Evolutionary conservation across 2,888 invertebrate genomes (phyloP), one percentile per base, ranked within the genome.

Genomic region (Lamellibrachia columna): DNA sequence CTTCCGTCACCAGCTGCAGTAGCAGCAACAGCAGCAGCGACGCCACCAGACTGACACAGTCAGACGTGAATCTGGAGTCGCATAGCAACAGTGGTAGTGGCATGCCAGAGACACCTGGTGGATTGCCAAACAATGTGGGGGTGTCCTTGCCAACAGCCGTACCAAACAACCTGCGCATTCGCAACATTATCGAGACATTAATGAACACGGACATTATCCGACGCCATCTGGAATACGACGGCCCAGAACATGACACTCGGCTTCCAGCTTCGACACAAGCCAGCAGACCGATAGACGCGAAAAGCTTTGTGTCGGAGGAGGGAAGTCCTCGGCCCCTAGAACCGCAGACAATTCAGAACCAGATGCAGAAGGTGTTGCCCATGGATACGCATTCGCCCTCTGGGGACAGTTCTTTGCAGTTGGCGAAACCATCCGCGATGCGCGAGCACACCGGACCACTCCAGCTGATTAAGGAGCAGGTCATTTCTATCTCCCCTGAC

Each of bases 141-240:
- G 91, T 91, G 52, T n/a, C 28, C 4, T 3, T 53, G 52, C 91
- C 91, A 3, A 75, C 75, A 15, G 75, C 75, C 75, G 15, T 91
- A 22, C 91, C 91, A 22, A 53, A 58, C 40, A 91, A 55, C 58
- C 55, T 91, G 53, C 91, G 91, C 53, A 91, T 91, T 53, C 91
- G 91, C 22, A 91, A 91, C 58, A 58, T 91, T 9, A 91, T 91
- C 53, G 91, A 91, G 58, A 91, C 53, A 6, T 58, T 91, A n/a
- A 91, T 91, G 91, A 53, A 40, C 91, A 55, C 91, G n/a, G 91
- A 91, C 53, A 58, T 91, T 11, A 91, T 91, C 15, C 58, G 91
- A 0, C 91, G 53, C 91, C 91, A 91, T 28, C 91, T 91, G 53
- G 91, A 91, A 53, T 53, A 91, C 15, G 91, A 91, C n/a, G 40